These are phyloP conservation scores for Phortica magna DNA, from an alignment of 2,888 invertebrate genomes.

Conservation along the genomic window DNA sequence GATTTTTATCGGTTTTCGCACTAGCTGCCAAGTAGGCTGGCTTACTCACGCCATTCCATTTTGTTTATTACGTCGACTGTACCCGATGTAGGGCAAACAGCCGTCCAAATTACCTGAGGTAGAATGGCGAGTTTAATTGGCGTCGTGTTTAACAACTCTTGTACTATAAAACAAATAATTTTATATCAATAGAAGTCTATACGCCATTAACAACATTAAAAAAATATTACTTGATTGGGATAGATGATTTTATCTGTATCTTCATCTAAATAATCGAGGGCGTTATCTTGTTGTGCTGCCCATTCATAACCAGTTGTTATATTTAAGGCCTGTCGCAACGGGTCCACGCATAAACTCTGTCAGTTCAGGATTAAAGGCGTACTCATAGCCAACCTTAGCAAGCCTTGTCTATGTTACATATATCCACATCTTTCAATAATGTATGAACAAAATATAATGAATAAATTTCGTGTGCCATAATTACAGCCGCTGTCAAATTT, in stretches of 20 bases:
- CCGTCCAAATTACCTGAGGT: background rate
- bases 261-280: background rate
- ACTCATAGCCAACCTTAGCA: constrained; percentile 78
- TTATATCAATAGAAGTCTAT: too few relatives aligned
- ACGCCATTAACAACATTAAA: too few relatives aligned
- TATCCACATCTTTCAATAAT: too few relatives aligned
- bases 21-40: background rate
- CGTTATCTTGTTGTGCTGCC: constrained; percentile 79
- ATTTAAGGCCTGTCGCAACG: constrained; percentile 82
- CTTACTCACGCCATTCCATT: background rate
- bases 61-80: background rate
- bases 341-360: constrained; percentile 84
- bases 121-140: background rate
- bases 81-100: background rate
- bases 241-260: background rate
- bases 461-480: constrained; percentile 73
- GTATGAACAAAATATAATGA: too few relatives aligned
- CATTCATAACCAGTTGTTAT: constrained; percentile 84
- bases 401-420: constrained; percentile 83
- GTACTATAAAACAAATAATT: too few relatives aligned
- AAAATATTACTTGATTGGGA: too few relatives aligned
- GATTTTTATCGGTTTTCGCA: background rate
- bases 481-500: constrained; percentile 81
- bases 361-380: constrained; percentile 72
- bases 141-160: background rate